A percentile compares a stretch with the other conserved stretches of the same genome.
These are phyloP conservation scores for Drosophila mulleri DNA, from an alignment of 2,888 invertebrate species.

Conservation along the genomic window DNA sequence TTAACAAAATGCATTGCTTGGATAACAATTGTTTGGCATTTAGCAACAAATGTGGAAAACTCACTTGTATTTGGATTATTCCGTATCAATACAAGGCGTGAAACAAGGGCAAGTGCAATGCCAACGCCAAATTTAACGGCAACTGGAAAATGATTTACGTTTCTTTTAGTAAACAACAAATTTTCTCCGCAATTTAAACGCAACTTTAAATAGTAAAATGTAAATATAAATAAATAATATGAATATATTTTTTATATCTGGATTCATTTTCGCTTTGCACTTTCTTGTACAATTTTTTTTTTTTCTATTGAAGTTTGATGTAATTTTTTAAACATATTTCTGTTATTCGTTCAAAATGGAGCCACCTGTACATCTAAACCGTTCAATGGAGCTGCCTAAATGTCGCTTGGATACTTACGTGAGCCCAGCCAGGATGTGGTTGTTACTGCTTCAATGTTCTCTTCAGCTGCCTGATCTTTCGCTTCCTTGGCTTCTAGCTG, in stretches of 20 bases:
- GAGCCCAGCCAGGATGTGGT: conserved; percentile 81
- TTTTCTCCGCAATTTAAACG: conserved; percentile 27
- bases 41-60: conserved; percentile 67
- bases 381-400: conserved; percentile 34
- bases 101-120: conserved; percentile 93
- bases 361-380: conserved; percentile 37
- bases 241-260: not conserved
- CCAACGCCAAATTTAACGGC: conserved; percentile 94
- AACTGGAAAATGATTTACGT: conserved; percentile 89
- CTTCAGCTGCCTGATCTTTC: conserved; percentile 25
- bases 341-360: conserved; percentile 46
- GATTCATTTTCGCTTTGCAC: conserved; percentile 77
- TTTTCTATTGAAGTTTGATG: conserved; percentile 3
- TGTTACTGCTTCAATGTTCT: conserved; percentile 56
- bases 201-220: conserved; percentile 37
- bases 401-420: conserved; percentile 75
- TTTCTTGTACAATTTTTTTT: conserved; percentile 80
- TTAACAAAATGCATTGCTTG: conserved; percentile 48
- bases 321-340: not conserved
- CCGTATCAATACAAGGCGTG: conserved; percentile 93
- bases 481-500: conserved; percentile 54
- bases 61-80: conserved; percentile 87
- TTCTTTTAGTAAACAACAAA: conserved; percentile 58
- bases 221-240: not conserved
- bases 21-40: conserved; percentile 47